Evolutionary conservation across 1,140 invertebrate species (phyloP).

Genomic region (Pararge aegeria): DNA sequence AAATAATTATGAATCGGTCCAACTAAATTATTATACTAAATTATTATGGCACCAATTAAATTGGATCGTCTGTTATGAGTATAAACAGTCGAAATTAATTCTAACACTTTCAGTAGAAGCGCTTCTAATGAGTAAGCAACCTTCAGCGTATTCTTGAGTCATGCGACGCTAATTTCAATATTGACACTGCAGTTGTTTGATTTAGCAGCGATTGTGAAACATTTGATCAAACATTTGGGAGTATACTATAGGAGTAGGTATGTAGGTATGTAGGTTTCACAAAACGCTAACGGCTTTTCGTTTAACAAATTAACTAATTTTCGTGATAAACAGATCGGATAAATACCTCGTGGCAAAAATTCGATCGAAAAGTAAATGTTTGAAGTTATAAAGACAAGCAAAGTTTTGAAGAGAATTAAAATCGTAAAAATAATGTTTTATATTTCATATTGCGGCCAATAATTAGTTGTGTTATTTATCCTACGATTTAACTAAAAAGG

Average conservation of each 20-base stretch:
- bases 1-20: no score
- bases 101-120: slow-evolving; percentile 26
- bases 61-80: neutral
- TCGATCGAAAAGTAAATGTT: no score
- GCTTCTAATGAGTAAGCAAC: slow-evolving; percentile 18
- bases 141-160: slow-evolving; percentile 28
- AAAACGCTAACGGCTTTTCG: slow-evolving; percentile 3
- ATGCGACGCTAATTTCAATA: slow-evolving; percentile 29
- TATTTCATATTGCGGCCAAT: no score
- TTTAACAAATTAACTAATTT: neutral
- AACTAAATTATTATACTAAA: no score
- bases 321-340: neutral
- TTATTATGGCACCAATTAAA: neutral
- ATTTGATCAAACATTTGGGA: slow-evolving; percentile 26
- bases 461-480: no score
- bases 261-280: slow-evolving; percentile 2
- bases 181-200: slow-evolving; percentile 23
- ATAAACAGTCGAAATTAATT: slow-evolving; percentile 5
- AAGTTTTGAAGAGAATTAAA: no score
- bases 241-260: no score
- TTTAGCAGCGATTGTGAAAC: slow-evolving; percentile 23
- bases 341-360: no score
- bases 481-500: no score
- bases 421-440: no score
- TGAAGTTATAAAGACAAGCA: no score